Evolutionary conservation across 2,113 vertebrate species (phyloP).

Genomic region (Rhombomys opimus): DNA sequence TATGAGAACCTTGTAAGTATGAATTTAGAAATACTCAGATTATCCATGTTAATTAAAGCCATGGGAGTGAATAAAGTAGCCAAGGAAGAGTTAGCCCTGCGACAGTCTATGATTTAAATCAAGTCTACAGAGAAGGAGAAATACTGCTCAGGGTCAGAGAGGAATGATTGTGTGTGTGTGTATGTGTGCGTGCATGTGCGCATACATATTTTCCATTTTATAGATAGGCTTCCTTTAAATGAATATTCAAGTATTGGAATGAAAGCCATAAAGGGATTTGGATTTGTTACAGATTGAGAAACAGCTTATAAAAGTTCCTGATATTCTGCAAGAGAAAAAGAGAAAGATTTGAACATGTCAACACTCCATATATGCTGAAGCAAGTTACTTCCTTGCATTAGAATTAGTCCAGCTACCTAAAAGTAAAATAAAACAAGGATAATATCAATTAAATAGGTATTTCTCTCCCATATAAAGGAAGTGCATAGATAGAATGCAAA

Average conservation of each 20-base stretch:
- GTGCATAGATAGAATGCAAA: neutral
- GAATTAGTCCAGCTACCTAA: neutral
- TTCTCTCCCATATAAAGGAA: neutral
- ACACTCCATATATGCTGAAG: neutral
- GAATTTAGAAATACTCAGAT: slow-evolving; percentile 33
- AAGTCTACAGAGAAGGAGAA: neutral
- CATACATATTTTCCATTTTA: neutral
- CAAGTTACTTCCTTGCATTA: neutral
- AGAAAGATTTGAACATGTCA: neutral
- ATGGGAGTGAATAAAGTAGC: neutral
- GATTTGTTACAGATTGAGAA: neutral
- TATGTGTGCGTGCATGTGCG: neutral
- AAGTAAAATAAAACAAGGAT: neutral
- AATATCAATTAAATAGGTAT: neutral
- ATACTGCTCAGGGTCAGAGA: neutral
- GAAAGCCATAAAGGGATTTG: neutral
- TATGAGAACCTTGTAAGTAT: neutral
- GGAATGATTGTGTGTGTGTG: neutral
- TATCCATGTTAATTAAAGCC: neutral
- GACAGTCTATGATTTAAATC: neutral
- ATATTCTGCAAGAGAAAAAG: neutral
- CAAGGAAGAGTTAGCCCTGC: neutral
- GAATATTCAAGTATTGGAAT: slow-evolving; percentile 43
- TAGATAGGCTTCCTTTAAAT: neutral
- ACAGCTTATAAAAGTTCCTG: neutral